phyloP scores from a whole-genome alignment of 1,140 invertebrate genomes.

The Trachymyrmex cornetzi region DNA sequence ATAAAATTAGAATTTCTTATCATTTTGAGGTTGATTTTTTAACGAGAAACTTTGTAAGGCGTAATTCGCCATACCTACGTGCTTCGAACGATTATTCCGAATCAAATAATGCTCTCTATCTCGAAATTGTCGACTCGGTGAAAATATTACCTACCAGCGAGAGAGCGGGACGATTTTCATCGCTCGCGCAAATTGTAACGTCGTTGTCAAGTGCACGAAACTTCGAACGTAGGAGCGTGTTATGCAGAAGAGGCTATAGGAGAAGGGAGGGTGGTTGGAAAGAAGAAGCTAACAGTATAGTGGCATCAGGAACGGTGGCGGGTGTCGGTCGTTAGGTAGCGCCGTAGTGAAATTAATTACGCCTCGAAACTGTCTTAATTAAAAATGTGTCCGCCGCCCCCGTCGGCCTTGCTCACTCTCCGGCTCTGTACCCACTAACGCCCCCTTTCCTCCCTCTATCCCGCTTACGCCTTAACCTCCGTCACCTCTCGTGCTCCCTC shows the following conservation, averaged over 20 bases:
- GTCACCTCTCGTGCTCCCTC: constrained; percentile 48
- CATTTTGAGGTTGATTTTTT: constrained; percentile 6
- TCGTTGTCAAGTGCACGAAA: constrained; percentile 36
- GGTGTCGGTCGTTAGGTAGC: constrained; percentile 77
- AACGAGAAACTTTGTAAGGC: background rate
- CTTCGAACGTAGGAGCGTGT: constrained; percentile 22
- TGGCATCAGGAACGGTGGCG: constrained; percentile 50
- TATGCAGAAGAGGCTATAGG: background rate
- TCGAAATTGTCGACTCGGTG: background rate
- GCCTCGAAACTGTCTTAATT: constrained; percentile 85
- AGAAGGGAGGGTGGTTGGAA: constrained; percentile 1
- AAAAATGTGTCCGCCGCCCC: constrained; percentile 83
- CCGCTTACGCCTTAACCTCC: constrained; percentile 60
- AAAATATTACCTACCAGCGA: constrained; percentile 17
- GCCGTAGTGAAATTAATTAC: constrained; percentile 85
- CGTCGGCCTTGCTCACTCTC: constrained; percentile 71
- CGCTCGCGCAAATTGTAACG: constrained; percentile 36
- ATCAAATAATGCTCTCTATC: constrained; percentile 11
- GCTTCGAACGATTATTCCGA: background rate
- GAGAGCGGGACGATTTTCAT: constrained; percentile 14
- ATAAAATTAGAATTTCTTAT: constrained; percentile 2
- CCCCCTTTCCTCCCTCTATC: constrained; percentile 15
- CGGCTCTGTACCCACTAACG: constrained; percentile 16
- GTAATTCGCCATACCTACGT: background rate
- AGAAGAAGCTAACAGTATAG: constrained; percentile 52